phyloP scores from a whole-genome alignment of 2,113 vertebrate species.

The Probosciger aterrimus region DNA sequence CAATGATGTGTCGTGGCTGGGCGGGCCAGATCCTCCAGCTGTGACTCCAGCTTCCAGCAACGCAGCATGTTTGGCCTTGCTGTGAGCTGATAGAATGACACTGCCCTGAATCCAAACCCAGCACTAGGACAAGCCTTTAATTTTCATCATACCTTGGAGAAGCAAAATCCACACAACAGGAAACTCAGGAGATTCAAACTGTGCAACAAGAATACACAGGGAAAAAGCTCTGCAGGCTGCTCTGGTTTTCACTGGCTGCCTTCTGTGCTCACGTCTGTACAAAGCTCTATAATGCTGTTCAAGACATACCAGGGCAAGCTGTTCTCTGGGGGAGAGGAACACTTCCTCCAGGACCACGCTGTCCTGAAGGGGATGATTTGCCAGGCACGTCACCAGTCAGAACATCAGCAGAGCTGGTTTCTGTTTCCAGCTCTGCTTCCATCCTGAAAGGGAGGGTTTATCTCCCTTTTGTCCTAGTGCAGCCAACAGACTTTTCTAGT shows the following conservation, averaged over 20 bases:
- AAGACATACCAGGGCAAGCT: not conserved
- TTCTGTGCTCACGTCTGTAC: not conserved
- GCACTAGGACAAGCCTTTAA: not conserved
- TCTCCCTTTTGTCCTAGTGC: not conserved
- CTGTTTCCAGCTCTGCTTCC: not conserved
- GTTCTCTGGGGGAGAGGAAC: not conserved
- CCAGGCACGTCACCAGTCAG: not conserved
- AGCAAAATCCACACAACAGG: not conserved
- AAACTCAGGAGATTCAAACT: not conserved
- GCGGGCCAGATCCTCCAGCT: not conserved
- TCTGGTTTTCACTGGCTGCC: not conserved
- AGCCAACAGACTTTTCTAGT: not conserved
- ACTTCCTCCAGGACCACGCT: not conserved
- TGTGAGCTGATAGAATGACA: not conserved
- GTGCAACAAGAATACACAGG: not conserved
- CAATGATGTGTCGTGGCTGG: fast-evolving
- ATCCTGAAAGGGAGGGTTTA: not conserved
- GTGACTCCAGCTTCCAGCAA: not conserved
- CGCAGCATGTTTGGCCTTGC: fast-evolving
- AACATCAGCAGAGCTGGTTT: not conserved
- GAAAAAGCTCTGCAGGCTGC: not conserved
- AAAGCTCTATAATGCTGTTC: not conserved
- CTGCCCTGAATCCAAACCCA: not conserved
- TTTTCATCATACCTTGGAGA: not conserved
- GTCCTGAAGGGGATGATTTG: not conserved